Conservation (phyloP, 2,888 invertebrate species). For the Chrysolina oricalcia region DNA sequence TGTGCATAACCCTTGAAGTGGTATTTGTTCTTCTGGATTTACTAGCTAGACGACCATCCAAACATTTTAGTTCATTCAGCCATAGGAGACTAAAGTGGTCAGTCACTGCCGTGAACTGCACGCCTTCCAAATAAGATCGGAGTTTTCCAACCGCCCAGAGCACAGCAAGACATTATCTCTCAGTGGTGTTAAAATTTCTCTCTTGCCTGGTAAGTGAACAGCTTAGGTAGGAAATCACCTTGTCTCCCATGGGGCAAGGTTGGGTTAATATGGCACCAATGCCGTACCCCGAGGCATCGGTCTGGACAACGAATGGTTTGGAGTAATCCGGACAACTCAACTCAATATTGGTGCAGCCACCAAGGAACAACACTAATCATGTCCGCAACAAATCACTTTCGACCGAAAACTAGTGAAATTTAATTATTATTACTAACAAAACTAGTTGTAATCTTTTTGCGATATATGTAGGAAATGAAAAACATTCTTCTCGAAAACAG, state of each 20-base stretch:
- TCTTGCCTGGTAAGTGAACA: slow-evolving; percentile 16
- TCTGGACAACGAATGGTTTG: slow-evolving; percentile 29
- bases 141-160: slow-evolving; percentile 42
- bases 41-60: slow-evolving; percentile 41
- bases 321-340: slow-evolving; percentile 39
- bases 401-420: no score
- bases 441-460: no score
- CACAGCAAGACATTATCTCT: not conserved
- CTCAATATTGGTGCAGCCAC: slow-evolving; percentile 33
- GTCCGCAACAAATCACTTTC: no score
- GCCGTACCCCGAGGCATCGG: no score
- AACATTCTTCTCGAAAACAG: no score
- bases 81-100: slow-evolving; percentile 47
- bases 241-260: slow-evolving; percentile 18
- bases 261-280: slow-evolving; percentile 34
- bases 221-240: slow-evolving; percentile 22
- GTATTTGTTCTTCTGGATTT: no score
- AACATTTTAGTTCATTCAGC: slow-evolving; percentile 37
- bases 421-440: no score
- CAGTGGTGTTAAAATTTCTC: slow-evolving; percentile 20
- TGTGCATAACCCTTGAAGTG: no score
- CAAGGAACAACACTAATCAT: no score
- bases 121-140: slow-evolving; percentile 43
- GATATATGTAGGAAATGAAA: no score
- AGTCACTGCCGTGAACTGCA: slow-evolving; percentile 46